phyloP scores from a whole-genome alignment of 2,888 invertebrate species.

The Sphaerophoria rueppellii region DNA sequence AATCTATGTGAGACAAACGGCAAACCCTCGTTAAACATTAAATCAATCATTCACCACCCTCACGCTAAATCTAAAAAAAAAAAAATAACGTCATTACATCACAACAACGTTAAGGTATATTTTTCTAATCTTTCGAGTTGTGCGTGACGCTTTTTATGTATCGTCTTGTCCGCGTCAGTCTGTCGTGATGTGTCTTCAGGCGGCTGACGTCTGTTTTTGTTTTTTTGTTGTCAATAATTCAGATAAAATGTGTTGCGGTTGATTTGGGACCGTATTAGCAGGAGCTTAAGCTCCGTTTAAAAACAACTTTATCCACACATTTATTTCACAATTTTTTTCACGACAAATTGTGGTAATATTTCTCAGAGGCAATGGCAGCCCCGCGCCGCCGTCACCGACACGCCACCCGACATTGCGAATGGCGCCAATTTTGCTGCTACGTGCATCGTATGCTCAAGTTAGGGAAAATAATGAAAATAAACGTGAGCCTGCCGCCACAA shows the following conservation, averaged over 20 bases:
- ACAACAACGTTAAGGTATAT: constrained; percentile 32
- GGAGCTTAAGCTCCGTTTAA: constrained; percentile 62
- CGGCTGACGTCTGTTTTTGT: background rate
- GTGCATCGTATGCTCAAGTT: constrained; percentile 62
- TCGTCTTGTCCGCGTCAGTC: constrained; percentile 13
- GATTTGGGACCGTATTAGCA: constrained; percentile 66
- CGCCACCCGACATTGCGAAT: background rate
- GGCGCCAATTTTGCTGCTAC: constrained; percentile 69
- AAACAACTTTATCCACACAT: constrained; percentile 64
- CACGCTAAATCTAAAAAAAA: constrained; percentile 56
- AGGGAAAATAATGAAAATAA: constrained; percentile 2
- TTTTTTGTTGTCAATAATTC: constrained; percentile 30
- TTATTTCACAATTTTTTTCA: constrained; percentile 67
- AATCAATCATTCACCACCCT: constrained; percentile 63
- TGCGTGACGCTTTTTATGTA: constrained; percentile 42
- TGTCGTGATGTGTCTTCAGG: constrained; percentile 14
- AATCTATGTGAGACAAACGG: background rate
- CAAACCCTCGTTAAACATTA: constrained; percentile 61
- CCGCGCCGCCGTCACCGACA: constrained; percentile 53
- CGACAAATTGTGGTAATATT: constrained; percentile 71
- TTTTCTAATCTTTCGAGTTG: constrained; percentile 49
- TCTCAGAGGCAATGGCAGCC: constrained; percentile 49
- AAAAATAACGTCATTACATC: constrained; percentile 62
- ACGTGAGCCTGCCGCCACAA: constrained; percentile 22
- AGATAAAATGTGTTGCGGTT: constrained; percentile 30